phyloP scores from a whole-genome alignment of 1,140 invertebrate genomes.

The Neuroterus valhalla region DNA sequence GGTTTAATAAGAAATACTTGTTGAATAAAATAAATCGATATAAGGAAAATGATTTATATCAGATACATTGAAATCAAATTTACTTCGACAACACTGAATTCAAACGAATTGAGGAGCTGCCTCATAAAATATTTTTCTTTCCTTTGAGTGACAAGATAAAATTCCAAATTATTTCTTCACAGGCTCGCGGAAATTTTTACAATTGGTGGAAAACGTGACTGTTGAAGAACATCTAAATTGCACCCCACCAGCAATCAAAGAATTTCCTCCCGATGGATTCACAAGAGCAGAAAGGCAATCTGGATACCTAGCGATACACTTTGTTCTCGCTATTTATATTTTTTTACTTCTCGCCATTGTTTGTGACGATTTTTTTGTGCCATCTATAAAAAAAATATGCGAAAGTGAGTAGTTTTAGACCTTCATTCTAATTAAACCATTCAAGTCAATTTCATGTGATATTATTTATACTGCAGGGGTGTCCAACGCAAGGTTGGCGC shows the following conservation, averaged over 20 bases:
- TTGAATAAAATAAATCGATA: too few relatives aligned
- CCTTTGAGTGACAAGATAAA: not conserved
- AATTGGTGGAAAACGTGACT: conserved; percentile 53
- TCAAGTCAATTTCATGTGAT: too few relatives aligned
- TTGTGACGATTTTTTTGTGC: conserved; percentile 79
- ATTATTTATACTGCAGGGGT: too few relatives aligned
- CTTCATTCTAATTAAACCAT: too few relatives aligned
- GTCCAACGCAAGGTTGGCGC: too few relatives aligned
- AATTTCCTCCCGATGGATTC: conserved; percentile 77
- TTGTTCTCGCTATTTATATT: conserved; percentile 77
- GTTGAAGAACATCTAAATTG: conserved; percentile 66
- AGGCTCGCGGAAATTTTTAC: conserved; percentile 65
- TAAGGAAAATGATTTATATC: not conserved
- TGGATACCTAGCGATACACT: conserved; percentile 76
- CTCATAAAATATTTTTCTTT: too few relatives aligned
- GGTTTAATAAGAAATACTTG: too few relatives aligned
- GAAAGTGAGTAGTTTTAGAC: conserved; percentile 77
- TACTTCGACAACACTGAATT: too few relatives aligned
- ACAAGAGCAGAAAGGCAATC: conserved; percentile 69
- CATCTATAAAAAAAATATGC: conserved; percentile 78
- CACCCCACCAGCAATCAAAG: conserved; percentile 73
- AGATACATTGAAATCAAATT: not conserved
- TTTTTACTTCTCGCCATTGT: conserved; percentile 77
- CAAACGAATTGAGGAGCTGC: not conserved
- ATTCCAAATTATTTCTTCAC: conserved; percentile 30